Base-by-base conservation (phyloP, 2,113 vertebrate genomes). In the Tursiops truncatus region DNA sequence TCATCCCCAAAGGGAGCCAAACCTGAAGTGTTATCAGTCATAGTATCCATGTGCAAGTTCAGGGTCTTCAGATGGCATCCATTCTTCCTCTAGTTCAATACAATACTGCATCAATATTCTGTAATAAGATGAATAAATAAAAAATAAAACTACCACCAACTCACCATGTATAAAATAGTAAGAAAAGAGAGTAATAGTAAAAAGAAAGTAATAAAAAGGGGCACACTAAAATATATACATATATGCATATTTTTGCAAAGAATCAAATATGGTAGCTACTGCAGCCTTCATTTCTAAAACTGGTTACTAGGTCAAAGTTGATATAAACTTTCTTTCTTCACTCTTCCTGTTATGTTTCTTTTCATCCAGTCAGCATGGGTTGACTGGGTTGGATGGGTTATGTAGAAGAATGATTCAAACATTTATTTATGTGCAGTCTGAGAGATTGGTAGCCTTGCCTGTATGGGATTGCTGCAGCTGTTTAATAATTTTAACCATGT, bases 241-340 rank as follows among this genome's bases (percentile, higher is more conserved):
- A 87, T 21, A 80, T 87, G 38, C 15, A 79, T 70, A 93, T 58
- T 41, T 9, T 68, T 79, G 33, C 41, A 60, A 60, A 87, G 41
- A 86, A 47, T 80, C 68, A 87, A 94, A 86, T 68, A 58, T 68
- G 7, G 18, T 68, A 87, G 67, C 36, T 79, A 93, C 38, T 60
- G 17, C 38, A 87, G 33, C 47, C 73, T 87, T 70, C 50, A 87
- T 77, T 86, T 93, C 36, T 93, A 87, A 94, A 94, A 87, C 33
- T 38, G 18, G 56, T 84, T 47, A 83, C 28, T 44, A 79, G 17
- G 60, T 58, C 71, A 79, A 79, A 79, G 36, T 79, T 79, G 21
- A 44, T 86, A 68, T 79, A 87, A 87, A 87, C 83, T 74, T 73
- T 26, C 17, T 88, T 94, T 60, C 25, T 79, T 80, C 7, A 80